phyloP scores from a whole-genome alignment of 2,113 vertebrate genomes.

The Pica pica region DNA sequence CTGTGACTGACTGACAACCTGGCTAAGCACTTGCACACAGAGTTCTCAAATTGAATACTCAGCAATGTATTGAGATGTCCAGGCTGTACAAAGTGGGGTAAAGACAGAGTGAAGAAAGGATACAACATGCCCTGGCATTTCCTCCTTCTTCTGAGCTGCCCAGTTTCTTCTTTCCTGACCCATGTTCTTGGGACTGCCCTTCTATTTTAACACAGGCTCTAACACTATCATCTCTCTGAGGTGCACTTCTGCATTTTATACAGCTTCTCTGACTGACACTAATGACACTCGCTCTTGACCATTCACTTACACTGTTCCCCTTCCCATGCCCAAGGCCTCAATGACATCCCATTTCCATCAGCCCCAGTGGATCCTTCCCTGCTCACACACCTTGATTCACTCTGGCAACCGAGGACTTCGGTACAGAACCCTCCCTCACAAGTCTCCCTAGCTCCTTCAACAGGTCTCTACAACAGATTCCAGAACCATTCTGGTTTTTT shows the following conservation, averaged over 20 bases:
- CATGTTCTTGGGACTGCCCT: neutral
- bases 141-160: neutral
- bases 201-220: neutral
- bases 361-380: neutral
- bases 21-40: neutral
- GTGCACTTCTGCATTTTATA: neutral
- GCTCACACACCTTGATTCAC: neutral
- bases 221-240: neutral
- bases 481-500: neutral
- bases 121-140: neutral
- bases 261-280: neutral
- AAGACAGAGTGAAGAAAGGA: neutral
- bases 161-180: neutral
- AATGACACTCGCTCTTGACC: neutral
- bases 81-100: neutral
- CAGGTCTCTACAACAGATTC: neutral
- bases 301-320: neutral
- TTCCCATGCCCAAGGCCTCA: neutral
- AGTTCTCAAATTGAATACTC: neutral
- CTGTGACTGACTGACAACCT: neutral
- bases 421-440: neutral
- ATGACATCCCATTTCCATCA: neutral
- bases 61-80: neutral
- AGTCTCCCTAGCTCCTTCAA: neutral
- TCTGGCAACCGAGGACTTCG: fast-evolving